phyloP scores from a whole-genome alignment of 2,888 invertebrate genomes.

The Silvanus unidentatus region DNA sequence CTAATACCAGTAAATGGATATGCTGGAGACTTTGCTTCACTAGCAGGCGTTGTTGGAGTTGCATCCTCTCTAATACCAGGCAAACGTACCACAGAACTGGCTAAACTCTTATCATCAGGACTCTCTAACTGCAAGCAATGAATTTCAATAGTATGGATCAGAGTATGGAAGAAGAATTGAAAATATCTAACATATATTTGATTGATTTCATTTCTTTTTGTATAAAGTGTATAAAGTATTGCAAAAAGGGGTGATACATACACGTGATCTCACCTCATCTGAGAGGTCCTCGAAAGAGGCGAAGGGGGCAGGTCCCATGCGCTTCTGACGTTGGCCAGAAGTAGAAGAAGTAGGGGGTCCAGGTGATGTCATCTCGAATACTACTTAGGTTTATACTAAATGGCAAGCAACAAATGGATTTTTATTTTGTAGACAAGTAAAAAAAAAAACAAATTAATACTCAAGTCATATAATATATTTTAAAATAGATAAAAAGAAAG shows the following conservation, averaged over 20 bases:
- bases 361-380: constrained; percentile 36
- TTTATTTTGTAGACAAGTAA: neutral
- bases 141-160: neutral
- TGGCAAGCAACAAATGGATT: constrained; percentile 28
- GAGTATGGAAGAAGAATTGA: neutral
- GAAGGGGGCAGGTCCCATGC: constrained; percentile 88
- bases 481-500: too few species aligned
- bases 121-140: constrained; percentile 50
- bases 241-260: constrained; percentile 55
- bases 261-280: constrained; percentile 67
- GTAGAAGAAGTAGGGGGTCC: constrained; percentile 30
- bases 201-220: neutral
- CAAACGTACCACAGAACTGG: constrained; percentile 51
- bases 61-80: constrained; percentile 54
- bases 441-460: too few species aligned
- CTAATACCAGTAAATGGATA: constrained; percentile 36
- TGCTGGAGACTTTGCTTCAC: constrained; percentile 16
- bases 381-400: constrained; percentile 31
- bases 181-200: neutral
- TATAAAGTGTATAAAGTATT: too few species aligned
- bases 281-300: constrained; percentile 89
- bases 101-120: constrained; percentile 49
- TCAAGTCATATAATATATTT: too few species aligned
- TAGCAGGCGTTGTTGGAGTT: constrained; percentile 30
- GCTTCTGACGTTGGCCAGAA: constrained; percentile 53